phyloP scores from a whole-genome alignment of 2,113 vertebrate species.

The Athene noctua region DNA sequence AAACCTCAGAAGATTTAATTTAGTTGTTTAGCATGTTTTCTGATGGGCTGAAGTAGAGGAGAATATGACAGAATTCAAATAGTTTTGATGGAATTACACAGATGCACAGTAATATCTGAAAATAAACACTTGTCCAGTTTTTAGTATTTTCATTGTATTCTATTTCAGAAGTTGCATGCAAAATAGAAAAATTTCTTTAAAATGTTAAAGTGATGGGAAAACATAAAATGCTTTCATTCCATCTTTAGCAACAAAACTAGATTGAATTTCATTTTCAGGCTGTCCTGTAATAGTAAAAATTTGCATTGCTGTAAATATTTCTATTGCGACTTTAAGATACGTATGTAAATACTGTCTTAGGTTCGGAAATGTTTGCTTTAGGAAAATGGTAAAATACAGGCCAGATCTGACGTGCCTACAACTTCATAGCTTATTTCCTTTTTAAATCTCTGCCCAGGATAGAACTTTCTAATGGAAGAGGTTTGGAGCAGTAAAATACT shows the following conservation, averaged over 20 bases:
- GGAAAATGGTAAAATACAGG: background rate
- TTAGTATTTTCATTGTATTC: background rate
- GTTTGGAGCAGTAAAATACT: background rate
- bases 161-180: background rate
- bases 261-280: background rate
- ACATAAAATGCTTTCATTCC: background rate
- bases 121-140: background rate
- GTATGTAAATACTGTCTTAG: background rate
- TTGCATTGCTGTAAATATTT: background rate
- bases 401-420: background rate
- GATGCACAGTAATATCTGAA: background rate
- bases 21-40: background rate
- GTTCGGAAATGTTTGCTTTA: background rate
- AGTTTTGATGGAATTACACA: background rate
- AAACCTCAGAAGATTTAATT: background rate
- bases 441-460: background rate
- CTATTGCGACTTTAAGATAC: background rate
- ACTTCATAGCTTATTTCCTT: background rate
- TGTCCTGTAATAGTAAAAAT: background rate
- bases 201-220: background rate
- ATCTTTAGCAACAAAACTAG: background rate
- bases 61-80: background rate
- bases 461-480: background rate
- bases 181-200: background rate
- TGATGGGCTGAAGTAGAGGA: background rate